A percentile compares a stretch with the other conserved stretches of the same genome.
These are phyloP conservation scores for Scolopax mira DNA, from an alignment of 2,113 vertebrate species.

Conservation along the genomic window DNA sequence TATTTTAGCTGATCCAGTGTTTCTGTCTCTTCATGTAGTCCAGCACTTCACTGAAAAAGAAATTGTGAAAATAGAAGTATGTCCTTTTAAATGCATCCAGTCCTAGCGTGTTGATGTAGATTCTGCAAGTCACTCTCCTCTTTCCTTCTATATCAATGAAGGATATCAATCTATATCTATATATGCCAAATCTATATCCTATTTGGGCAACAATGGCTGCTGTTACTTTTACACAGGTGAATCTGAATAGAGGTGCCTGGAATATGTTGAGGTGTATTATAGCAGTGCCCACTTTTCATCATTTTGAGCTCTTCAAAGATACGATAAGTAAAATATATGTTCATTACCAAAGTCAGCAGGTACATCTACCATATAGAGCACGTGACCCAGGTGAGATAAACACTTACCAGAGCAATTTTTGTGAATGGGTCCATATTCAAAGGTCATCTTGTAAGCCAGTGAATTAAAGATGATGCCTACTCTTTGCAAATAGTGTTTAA, in stretches of 20 bases:
- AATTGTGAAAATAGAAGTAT: not conserved
- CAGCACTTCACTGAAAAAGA: not conserved
- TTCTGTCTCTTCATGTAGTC: not conserved
- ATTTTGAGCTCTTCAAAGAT: not conserved
- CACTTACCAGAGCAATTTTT: not conserved
- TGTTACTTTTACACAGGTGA: not conserved
- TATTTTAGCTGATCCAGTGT: not conserved
- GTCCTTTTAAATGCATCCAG: not conserved
- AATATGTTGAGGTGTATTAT: not conserved
- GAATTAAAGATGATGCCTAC: not conserved
- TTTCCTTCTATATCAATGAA: not conserved
- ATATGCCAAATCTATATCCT: rapidly evolving
- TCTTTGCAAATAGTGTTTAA: not conserved
- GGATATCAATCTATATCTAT: no score
- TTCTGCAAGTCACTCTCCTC: not conserved
- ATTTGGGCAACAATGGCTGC: not conserved
- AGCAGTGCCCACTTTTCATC: not conserved
- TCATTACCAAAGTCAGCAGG: not conserved
- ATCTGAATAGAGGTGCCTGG: not conserved
- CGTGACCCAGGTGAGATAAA: not conserved
- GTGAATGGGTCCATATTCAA: not conserved
- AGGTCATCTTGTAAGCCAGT: not conserved
- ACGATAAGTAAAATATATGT: not conserved
- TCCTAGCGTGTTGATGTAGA: not conserved
- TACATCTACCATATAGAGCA: not conserved